Conservation (phyloP, 2,113 vertebrate species). For the Lycaon pictus region DNA sequence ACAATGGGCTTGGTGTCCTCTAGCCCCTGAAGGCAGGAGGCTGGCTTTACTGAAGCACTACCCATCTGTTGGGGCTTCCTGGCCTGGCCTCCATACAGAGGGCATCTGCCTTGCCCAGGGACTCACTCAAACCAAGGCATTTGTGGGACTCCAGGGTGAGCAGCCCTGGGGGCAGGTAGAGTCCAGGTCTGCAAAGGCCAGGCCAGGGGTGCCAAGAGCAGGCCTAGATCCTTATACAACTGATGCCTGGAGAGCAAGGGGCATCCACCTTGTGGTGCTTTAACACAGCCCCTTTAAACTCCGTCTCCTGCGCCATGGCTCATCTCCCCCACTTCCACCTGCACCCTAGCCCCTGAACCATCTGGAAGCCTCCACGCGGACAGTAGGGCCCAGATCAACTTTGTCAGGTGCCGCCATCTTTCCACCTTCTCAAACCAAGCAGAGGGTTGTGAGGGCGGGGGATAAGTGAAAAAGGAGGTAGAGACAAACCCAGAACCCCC, state of each 20-base stretch:
- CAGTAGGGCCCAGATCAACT: not conserved
- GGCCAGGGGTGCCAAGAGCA: not conserved
- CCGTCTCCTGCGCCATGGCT: accelerated
- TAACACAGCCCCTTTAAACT: not conserved
- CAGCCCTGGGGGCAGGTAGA: not conserved
- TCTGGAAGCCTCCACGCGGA: not conserved
- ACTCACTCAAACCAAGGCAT: not conserved
- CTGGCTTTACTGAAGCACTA: not conserved
- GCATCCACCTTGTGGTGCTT: not conserved
- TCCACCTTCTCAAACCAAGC: not conserved
- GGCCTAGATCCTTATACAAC: not conserved
- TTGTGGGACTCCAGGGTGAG: not conserved
- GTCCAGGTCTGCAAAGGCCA: not conserved
- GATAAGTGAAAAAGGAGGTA: not conserved
- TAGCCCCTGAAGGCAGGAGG: accelerated
- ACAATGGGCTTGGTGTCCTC: not conserved
- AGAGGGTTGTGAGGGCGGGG: not conserved
- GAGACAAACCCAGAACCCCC: not conserved
- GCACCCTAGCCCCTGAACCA: not conserved
- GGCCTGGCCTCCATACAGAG: not conserved
- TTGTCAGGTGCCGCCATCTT: not conserved
- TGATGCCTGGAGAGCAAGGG: not conserved
- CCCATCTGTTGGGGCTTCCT: not conserved
- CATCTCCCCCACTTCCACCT: not conserved
- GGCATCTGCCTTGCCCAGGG: not conserved